These are phyloP conservation scores for Polia nebulosa DNA, from an alignment of 2,888 invertebrate genomes.

Conservation along the genomic window DNA sequence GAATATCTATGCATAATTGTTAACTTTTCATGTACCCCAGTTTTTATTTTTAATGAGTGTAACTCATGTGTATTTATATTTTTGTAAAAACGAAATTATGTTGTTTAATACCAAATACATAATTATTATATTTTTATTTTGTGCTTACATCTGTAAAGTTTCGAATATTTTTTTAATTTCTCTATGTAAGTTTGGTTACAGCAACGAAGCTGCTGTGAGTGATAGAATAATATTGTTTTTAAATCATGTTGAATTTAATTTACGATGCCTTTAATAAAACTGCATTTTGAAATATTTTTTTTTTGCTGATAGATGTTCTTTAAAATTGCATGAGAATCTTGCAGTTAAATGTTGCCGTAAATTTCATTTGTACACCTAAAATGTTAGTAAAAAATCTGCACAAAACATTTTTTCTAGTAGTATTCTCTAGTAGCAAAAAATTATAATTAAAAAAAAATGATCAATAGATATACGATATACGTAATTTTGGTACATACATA, in stretches of 20 bases:
- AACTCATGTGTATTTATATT: slow-evolving; percentile 82
- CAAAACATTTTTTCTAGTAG: slow-evolving; percentile 38
- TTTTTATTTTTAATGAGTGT: slow-evolving; percentile 83
- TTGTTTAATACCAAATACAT: slow-evolving; percentile 89
- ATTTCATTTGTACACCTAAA: slow-evolving; percentile 6
- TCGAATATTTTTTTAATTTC: slow-evolving; percentile 83
- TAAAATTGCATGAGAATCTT: slow-evolving; percentile 36
- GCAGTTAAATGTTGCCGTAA: slow-evolving; percentile 14
- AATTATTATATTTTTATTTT: slow-evolving; percentile 80
- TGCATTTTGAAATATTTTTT: slow-evolving; percentile 41
- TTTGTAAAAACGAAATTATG: slow-evolving; percentile 80
- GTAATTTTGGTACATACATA: slow-evolving; percentile 87
- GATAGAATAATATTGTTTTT: slow-evolving; percentile 62
- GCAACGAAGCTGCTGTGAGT: slow-evolving; percentile 75
- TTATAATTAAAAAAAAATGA: slow-evolving; percentile 67
- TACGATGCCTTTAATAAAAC: slow-evolving; percentile 51
- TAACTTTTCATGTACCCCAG: slow-evolving; percentile 74
- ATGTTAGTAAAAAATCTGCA: slow-evolving; percentile 23
- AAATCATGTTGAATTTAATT: slow-evolving; percentile 61
- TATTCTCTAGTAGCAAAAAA: slow-evolving; percentile 72
- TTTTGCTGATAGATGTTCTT: slow-evolving; percentile 44
- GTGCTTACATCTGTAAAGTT: slow-evolving; percentile 83
- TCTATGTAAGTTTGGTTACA: slow-evolving; percentile 79
- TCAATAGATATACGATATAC: slow-evolving; percentile 84
- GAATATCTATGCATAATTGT: slow-evolving; percentile 80